These are phyloP conservation scores for Callinectes sapidus DNA, from an alignment of 2,888 invertebrate species.

Conservation along the genomic window DNA sequence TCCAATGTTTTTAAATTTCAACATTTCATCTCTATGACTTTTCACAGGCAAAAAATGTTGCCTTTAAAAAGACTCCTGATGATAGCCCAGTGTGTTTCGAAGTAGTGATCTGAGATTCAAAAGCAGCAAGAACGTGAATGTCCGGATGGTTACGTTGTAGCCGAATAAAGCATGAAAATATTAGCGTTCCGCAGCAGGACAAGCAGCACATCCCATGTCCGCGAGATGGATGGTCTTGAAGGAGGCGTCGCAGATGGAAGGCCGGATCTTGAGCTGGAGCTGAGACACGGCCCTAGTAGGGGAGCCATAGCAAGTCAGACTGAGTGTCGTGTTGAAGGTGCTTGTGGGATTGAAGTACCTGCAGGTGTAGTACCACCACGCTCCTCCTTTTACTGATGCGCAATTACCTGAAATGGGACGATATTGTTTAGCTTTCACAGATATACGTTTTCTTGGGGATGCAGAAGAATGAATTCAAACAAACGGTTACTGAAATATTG, in stretches of 20 bases:
- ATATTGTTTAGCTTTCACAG: background rate
- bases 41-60: background rate
- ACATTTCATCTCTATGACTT: too few species aligned
- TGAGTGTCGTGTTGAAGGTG: background rate
- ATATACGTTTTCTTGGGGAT: background rate
- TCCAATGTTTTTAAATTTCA: background rate
- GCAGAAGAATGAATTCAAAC: background rate
- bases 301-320: background rate
- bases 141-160: background rate
- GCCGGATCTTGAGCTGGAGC: slow-evolving; percentile 22
- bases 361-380: slow-evolving; percentile 30
- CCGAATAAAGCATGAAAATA: background rate
- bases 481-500: background rate
- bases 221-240: slow-evolving; percentile 21
- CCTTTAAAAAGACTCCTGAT: too few species aligned
- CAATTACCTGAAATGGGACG: background rate
- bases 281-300: background rate
- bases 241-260: slow-evolving; percentile 22
- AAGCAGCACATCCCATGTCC: background rate
- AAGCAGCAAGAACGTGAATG: background rate
- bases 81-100: too few species aligned
- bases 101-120: background rate
- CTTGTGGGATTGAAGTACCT: slow-evolving; percentile 11
- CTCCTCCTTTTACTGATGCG: background rate
- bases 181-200: background rate